phyloP scores from a whole-genome alignment of 2,888 invertebrate species.

The Arge pagana region DNA sequence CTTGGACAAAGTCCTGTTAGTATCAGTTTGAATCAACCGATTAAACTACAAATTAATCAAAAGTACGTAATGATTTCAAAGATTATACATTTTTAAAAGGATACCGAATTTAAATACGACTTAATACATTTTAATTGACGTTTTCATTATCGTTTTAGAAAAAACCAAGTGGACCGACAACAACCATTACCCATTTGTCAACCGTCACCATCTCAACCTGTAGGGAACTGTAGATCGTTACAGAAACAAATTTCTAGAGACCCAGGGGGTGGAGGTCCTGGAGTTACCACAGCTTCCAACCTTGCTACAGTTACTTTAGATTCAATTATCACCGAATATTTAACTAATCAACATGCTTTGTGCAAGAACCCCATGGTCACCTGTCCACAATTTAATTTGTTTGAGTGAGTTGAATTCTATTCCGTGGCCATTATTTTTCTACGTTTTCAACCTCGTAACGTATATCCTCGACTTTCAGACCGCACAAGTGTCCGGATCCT shows the following conservation, averaged over 20 bases:
- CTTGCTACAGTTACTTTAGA: constrained; percentile 72
- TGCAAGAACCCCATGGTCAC: constrained; percentile 98
- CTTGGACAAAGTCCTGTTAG: constrained; percentile 43
- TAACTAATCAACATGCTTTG: constrained; percentile 96
- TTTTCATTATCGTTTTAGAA: constrained; percentile 32
- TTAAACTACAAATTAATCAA: constrained; percentile 51
- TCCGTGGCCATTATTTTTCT: too few relatives aligned
- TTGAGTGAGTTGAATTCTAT: constrained; percentile 70
- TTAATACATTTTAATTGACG: not conserved
- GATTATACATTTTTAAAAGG: too few relatives aligned
- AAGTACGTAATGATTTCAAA: constrained; percentile 37
- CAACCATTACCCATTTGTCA: constrained; percentile 25
- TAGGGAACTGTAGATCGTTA: constrained; percentile 59
- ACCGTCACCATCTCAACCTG: constrained; percentile 33
- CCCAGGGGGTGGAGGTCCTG: constrained; percentile 46
- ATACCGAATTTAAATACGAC: too few relatives aligned
- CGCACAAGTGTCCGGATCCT: constrained; percentile 95
- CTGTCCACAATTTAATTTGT: constrained; percentile 94
- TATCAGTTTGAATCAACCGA: constrained; percentile 43
- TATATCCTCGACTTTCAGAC: constrained; percentile 62
- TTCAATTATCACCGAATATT: constrained; percentile 93
- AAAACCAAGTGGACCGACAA: constrained; percentile 44
- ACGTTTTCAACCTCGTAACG: constrained; percentile 1
- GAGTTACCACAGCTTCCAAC: constrained; percentile 43
- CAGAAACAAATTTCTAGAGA: constrained; percentile 62